These are phyloP conservation scores for Lutjanus campechanus DNA, from an alignment of 2,797 vertebrate genomes.

Conservation along the genomic window DNA sequence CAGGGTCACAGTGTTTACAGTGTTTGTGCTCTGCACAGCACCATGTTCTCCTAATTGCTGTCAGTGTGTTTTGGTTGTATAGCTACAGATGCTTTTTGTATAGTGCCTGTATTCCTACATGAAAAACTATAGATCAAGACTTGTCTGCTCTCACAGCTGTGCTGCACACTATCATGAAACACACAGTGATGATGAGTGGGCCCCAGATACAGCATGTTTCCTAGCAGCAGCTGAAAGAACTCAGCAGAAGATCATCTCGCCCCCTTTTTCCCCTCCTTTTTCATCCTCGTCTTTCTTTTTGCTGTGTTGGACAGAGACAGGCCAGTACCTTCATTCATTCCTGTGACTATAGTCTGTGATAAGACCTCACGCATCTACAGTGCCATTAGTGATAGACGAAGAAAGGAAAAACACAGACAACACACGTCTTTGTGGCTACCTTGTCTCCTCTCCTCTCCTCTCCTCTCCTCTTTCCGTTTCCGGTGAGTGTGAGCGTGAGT, in stretches of 20 bases:
- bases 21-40: neutral
- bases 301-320: neutral
- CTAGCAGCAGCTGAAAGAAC: conserved; percentile 30
- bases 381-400: conserved; percentile 3
- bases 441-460: neutral
- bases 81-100: conserved; percentile 1
- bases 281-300: neutral
- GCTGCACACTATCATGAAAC: conserved; percentile 2
- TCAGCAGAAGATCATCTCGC: neutral
- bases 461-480: neutral
- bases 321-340: neutral
- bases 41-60: neutral
- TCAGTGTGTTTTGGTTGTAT: neutral
- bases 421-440: neutral
- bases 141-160: conserved; percentile 17
- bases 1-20: neutral
- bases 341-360: conserved; percentile 9
- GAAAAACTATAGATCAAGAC: neutral
- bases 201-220: conserved; percentile 19
- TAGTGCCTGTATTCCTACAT: neutral
- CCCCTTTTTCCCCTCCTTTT: neutral
- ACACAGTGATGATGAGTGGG: conserved; percentile 4
- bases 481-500: neutral
- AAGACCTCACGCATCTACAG: conserved; percentile 2
- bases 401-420: neutral